Evolutionary conservation across 2,888 invertebrate genomes (phyloP).

Genomic region (Cyrtodaria siliqua): DNA sequence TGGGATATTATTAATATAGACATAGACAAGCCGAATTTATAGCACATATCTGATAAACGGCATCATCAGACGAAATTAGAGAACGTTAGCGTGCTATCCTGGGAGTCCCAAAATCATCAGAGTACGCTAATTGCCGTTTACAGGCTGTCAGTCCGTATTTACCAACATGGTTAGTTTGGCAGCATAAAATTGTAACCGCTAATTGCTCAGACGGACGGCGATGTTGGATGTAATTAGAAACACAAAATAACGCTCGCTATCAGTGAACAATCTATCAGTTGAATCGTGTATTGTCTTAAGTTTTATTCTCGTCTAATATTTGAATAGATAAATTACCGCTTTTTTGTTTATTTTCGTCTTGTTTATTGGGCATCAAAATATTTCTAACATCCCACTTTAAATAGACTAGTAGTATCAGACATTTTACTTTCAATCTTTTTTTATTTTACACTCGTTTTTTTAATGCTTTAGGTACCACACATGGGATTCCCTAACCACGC

Average conservation of each 20-base stretch:
- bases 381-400: no score
- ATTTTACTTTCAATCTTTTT: no score
- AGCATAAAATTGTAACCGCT: neutral
- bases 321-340: no score
- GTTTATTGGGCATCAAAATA: no score
- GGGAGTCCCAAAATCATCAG: slow-evolving; percentile 7
- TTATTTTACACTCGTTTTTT: no score
- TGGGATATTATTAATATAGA: neutral
- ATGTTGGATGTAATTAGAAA: slow-evolving; percentile 1
- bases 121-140: slow-evolving; percentile 43
- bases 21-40: slow-evolving; percentile 5
- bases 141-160: slow-evolving; percentile 45
- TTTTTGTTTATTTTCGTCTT: no score
- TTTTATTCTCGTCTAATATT: no score
- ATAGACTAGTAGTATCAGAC: no score
- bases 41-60: slow-evolving; percentile 9
- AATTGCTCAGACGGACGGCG: slow-evolving; percentile 13
- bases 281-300: no score
- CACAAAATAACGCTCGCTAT: neutral
- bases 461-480: no score
- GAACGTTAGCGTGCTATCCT: neutral
- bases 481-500: no score
- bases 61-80: slow-evolving; percentile 20
- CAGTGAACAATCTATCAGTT: neutral
- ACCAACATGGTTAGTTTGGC: slow-evolving; percentile 16